Base-by-base conservation (phyloP, 2,113 vertebrate genomes). In the Zingel zingel region DNA sequence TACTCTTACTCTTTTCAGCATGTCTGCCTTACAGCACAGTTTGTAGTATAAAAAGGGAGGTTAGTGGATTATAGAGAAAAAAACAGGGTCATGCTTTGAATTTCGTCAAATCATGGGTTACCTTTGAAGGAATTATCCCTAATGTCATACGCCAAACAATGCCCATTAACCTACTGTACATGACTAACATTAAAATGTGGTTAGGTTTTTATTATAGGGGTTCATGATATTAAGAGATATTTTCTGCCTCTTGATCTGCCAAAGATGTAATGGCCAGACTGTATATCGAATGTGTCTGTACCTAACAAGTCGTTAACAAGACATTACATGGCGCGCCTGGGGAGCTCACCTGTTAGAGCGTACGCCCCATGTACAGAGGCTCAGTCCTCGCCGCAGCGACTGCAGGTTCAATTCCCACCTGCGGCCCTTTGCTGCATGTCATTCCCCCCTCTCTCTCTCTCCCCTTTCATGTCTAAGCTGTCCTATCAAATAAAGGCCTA, bases 1-100 rank as follows among this genome's bases (percentile, higher is more conserved):
- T 79, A 77, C 72, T 27, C 21, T 18, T 0, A 47, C 76, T 70
- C 14, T 64, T 56, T 15, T 67, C 57, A 59, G 65, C 39, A 36
- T 33, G 36, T 45, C 67, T 51, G 62, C 47, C 47, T 30, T 5
- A 33, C 74, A 71, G 15, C 50, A 45, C 21, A 33, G 54, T 21
- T 8, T 66, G 36, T 51, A 36, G 57, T 8, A 57, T 25, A 43
- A 62, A 54, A 21, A 45, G 13, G 1, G 1, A 68, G 30, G n/a
- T 66, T 54, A 50, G 50, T 58, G 19, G 27, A 62, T 59, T 36
- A 69, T 8, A 56, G 9, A 59, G 39, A 27, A 6, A 45, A n/a
- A 39, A 43, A 62, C 33, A 36, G 1, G 10, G 9, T 56, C 64
- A 69, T 43, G 9, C 57, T 71, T 58, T 61, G 14, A 25, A 30